Conservation (phyloP, 1,140 invertebrate species). For the Heterodera schachtii region DNA sequence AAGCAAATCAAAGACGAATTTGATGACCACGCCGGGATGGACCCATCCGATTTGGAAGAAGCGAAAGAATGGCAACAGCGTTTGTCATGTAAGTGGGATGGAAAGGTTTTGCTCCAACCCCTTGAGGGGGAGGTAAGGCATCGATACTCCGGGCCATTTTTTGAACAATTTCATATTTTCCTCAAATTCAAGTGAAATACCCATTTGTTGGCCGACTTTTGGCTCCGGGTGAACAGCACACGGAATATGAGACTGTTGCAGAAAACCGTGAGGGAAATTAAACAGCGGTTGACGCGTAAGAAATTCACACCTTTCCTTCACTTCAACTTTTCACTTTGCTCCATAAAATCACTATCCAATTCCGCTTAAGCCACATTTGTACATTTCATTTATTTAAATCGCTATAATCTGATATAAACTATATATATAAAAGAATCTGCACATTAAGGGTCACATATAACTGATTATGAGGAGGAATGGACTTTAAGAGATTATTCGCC, state of each 20-base stretch:
- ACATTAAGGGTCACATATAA: neutral
- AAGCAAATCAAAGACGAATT: conserved; percentile 49
- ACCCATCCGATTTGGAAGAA: conserved; percentile 42
- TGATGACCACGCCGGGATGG: conserved; percentile 45
- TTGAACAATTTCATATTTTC: neutral
- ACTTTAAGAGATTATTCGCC: neutral
- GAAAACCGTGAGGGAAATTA: too few species aligned
- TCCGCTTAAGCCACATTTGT: too few species aligned
- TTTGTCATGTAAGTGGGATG: conserved; percentile 24
- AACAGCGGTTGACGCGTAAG: too few species aligned
- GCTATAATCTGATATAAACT: too few species aligned
- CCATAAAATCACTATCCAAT: too few species aligned
- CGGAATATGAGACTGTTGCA: conserved; percentile 10
- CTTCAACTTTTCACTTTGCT: too few species aligned
- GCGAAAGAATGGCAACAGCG: conserved; percentile 49
- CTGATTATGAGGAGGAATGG: neutral
- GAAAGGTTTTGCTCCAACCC: too few species aligned
- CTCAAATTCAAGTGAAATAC: conserved; percentile 47
- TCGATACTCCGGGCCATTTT: too few species aligned
- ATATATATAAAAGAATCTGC: too few species aligned
- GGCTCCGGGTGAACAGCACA: conserved; percentile 40
- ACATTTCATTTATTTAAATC: too few species aligned
- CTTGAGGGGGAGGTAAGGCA: too few species aligned
- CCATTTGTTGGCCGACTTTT: conserved; percentile 47
- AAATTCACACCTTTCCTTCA: too few species aligned